phyloP scores from a whole-genome alignment of 2,888 invertebrate genomes.

The Netelia inedita region DNA sequence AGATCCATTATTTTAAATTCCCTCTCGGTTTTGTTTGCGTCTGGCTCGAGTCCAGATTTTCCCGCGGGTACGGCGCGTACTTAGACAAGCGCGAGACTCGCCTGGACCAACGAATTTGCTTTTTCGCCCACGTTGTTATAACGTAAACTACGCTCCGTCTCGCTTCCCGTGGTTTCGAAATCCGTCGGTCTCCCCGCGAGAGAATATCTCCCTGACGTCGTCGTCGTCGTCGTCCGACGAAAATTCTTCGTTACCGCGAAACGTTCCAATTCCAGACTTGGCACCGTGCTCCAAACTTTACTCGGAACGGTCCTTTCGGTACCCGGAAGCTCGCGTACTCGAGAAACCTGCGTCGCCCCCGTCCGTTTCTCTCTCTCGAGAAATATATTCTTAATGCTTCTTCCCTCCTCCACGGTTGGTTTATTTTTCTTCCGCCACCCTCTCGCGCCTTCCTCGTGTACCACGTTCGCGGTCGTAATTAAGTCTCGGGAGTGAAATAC shows the following conservation, averaged over 20 bases:
- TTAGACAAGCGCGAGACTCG: slow-evolving; percentile 6
- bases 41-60: slow-evolving; percentile 52
- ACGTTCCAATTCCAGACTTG: slow-evolving; percentile 63
- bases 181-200: background rate
- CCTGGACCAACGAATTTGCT: slow-evolving; percentile 40
- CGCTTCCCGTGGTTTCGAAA: slow-evolving; percentile 43
- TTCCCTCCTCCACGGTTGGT: slow-evolving; percentile 20
- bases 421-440: slow-evolving; percentile 34
- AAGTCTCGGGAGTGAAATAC: slow-evolving; percentile 35
- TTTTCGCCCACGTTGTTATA: slow-evolving; percentile 26
- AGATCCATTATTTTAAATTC: slow-evolving; percentile 52
- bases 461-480: slow-evolving; percentile 44
- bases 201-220: background rate
- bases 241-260: slow-evolving; percentile 63
- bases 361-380: background rate
- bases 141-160: slow-evolving; percentile 5
- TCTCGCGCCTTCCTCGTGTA: slow-evolving; percentile 37
- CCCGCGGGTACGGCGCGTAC: slow-evolving; percentile 33
- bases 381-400: slow-evolving; percentile 10
- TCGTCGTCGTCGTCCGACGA: slow-evolving; percentile 22
- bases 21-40: slow-evolving; percentile 19
- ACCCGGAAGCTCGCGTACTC: slow-evolving; percentile 48
- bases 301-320: slow-evolving; percentile 40
- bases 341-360: slow-evolving; percentile 10
- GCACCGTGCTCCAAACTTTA: slow-evolving; percentile 52